These are phyloP conservation scores for Acomys russatus DNA, from an alignment of 2,797 vertebrate species.

Conservation along the genomic window DNA sequence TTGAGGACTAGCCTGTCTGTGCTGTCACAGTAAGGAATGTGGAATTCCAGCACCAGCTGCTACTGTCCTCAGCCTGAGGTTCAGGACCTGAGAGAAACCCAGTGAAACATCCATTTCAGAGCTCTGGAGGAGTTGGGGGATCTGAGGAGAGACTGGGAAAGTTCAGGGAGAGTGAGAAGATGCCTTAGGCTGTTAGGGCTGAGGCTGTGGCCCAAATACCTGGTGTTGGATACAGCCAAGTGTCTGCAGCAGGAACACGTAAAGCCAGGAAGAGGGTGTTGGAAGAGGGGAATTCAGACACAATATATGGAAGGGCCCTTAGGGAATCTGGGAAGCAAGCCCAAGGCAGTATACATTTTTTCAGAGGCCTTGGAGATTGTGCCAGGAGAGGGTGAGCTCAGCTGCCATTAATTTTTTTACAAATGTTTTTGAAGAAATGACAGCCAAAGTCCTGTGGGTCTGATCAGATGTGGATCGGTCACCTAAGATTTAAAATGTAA, in stretches of 20 bases:
- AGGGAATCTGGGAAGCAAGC: background rate
- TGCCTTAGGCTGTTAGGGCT: too few species aligned
- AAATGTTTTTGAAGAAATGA: background rate
- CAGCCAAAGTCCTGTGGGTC: too few species aligned
- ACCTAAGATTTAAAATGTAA: background rate
- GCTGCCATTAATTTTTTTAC: background rate
- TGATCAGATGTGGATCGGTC: too few species aligned
- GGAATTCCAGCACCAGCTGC: background rate
- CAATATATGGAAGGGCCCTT: background rate
- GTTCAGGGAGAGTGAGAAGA: background rate
- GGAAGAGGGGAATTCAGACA: background rate
- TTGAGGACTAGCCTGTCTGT: too few species aligned
- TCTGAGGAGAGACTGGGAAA: background rate
- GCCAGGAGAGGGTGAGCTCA: background rate
- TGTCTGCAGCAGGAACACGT: background rate
- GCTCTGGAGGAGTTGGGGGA: background rate
- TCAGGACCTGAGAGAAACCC: too few species aligned
- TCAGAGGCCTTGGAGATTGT: background rate
- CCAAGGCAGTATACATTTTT: background rate
- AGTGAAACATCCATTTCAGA: background rate
- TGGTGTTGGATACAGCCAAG: fast-evolving
- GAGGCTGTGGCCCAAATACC: background rate
- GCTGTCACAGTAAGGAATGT: too few species aligned
- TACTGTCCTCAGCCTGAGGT: background rate
- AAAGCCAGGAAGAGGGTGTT: too few species aligned